Evolutionary conservation across 2,888 invertebrate genomes (phyloP).

Genomic region (Andrena fulva): DNA sequence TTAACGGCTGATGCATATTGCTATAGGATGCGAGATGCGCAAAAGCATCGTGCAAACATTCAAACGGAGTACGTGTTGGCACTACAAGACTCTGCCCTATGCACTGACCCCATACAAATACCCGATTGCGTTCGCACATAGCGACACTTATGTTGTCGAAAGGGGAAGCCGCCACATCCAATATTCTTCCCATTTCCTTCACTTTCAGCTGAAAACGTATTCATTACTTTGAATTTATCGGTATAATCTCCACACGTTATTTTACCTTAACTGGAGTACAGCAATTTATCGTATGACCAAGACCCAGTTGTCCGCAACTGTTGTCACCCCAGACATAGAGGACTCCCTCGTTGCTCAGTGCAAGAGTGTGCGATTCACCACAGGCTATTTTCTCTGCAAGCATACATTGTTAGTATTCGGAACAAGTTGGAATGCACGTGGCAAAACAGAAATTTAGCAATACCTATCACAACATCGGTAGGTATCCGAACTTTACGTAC

Average conservation of each 20-base stretch:
- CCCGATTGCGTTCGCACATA: constrained; percentile 86
- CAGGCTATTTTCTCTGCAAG: constrained; percentile 85
- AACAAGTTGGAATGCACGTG: not conserved
- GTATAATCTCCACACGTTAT: not conserved
- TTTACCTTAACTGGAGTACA: constrained; percentile 85
- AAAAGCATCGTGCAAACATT: constrained; percentile 87
- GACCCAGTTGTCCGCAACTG: constrained; percentile 87
- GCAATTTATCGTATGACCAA: constrained; percentile 86
- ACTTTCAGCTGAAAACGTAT: not conserved
- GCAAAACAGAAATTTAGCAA: not conserved
- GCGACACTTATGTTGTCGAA: constrained; percentile 87
- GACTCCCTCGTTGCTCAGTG: constrained; percentile 87
- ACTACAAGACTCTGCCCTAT: constrained; percentile 82
- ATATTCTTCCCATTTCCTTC: constrained; percentile 76
- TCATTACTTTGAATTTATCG: not conserved
- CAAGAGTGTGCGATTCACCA: constrained; percentile 87
- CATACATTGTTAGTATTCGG: not conserved
- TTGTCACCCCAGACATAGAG: constrained; percentile 88
- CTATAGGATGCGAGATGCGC: constrained; percentile 87
- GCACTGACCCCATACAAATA: constrained; percentile 89
- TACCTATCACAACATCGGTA: constrained; percentile 83
- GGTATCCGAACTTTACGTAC: constrained; percentile 85
- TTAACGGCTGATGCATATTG: constrained; percentile 85
- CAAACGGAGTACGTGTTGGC: constrained; percentile 86
- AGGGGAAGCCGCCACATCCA: constrained; percentile 87